phyloP scores from a whole-genome alignment of 2,113 vertebrate species.

The Tragulus kanchil region DNA sequence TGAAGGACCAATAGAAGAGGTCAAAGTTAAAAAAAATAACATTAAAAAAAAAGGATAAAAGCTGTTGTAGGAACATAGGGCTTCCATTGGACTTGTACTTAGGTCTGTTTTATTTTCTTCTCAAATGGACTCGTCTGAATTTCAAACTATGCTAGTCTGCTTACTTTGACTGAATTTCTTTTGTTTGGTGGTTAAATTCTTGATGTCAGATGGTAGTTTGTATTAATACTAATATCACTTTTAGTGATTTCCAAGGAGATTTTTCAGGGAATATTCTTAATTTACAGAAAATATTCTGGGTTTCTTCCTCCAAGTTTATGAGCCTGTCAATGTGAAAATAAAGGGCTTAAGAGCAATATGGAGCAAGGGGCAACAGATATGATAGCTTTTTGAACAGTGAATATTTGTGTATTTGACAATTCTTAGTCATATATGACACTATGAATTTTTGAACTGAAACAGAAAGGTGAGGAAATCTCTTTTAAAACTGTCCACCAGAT shows the following conservation, averaged over 20 bases:
- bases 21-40: background rate
- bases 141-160: slow-evolving; percentile 60
- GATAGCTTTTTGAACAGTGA: background rate
- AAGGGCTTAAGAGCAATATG: background rate
- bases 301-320: slow-evolving; percentile 60
- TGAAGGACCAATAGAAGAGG: too few species aligned
- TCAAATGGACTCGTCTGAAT: slow-evolving; percentile 58
- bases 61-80: background rate
- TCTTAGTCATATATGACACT: background rate
- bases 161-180: slow-evolving; percentile 66
- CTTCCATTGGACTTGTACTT: background rate
- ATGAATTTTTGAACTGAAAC: background rate
- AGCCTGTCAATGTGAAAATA: slow-evolving; percentile 62
- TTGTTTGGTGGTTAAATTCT: slow-evolving; percentile 66
- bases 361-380: background rate
- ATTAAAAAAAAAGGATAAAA: slow-evolving; percentile 19
- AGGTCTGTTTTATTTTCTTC: slow-evolving; percentile 59
- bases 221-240: slow-evolving; percentile 59
- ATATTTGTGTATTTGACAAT: background rate
- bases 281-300: slow-evolving; percentile 50
- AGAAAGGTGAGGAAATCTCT: background rate
- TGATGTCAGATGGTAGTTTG: slow-evolving; percentile 65
- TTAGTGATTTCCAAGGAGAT: slow-evolving; percentile 58
- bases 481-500: background rate
- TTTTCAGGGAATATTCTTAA: background rate